A percentile compares a stretch with the other conserved stretches of the same genome.
These are phyloP conservation scores for Ostrea denselamellosa DNA, from an alignment of 1,140 invertebrate genomes.

Conservation along the genomic window DNA sequence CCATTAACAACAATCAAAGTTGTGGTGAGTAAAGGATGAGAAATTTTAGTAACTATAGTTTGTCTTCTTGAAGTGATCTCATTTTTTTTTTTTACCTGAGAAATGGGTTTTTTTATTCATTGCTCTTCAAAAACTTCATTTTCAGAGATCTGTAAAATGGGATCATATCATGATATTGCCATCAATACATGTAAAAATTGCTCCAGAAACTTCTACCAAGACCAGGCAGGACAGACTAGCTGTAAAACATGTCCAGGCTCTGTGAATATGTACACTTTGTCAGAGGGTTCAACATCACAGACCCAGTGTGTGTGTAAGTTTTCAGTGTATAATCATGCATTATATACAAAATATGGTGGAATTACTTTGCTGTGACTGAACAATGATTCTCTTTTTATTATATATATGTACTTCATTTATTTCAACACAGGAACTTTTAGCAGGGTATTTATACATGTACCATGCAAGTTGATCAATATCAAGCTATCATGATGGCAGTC, in stretches of 20 bases:
- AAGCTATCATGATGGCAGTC: too few species aligned
- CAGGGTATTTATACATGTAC: neutral
- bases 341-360: neutral
- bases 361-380: too few species aligned
- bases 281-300: neutral
- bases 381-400: too few species aligned
- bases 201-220: slow-evolving; percentile 44
- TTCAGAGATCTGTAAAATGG: slow-evolving; percentile 8
- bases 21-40: neutral
- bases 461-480: neutral
- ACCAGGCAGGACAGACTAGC: slow-evolving; percentile 38
- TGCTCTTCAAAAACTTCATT: neutral
- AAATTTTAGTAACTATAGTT: too few species aligned
- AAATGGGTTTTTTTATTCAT: neutral
- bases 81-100: too few species aligned
- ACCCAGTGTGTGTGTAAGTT: slow-evolving; percentile 40
- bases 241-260: slow-evolving; percentile 81
- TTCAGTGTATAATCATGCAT: neutral
- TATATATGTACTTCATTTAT: too few species aligned
- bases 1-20: neutral
- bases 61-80: too few species aligned
- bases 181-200: slow-evolving; percentile 3
- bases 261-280: slow-evolving; percentile 12
- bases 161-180: slow-evolving; percentile 38
- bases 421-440: neutral